Evolutionary conservation across 1,140 invertebrate species (phyloP), one percentile per base, ranked within the genome.

Genomic region (Caenorhabditis briggsae): DNA sequence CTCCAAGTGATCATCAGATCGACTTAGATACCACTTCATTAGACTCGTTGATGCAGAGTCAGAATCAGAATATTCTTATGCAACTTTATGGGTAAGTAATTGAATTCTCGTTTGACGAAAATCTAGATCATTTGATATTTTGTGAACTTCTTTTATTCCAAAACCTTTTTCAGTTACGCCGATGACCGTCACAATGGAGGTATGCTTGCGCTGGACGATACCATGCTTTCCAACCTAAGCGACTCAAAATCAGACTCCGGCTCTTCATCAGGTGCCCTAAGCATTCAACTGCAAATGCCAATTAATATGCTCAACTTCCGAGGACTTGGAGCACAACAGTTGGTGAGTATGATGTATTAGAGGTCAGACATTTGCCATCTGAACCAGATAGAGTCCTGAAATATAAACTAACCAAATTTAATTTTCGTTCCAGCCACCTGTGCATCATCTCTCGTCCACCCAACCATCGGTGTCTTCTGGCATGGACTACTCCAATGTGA

Each of bases 1-100:
- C 86, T n/a, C 86, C 85, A 16, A 83, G 46, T 53, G 88, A 88
- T 58, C 88, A 88, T 84, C 86, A 87, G 16, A 59, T 87, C n/a
- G 88, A 88, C 23, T 59, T 88, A 48, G 88, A 88, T 58, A 85
- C 86, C 0, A 78, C 61, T 43, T 83, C 82, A 12, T 48, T 88
- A 9, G 88, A 88, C 50, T 53, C 88, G 7, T 74, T 88, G 50
- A 87, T 88, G 14, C 64, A 84, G 16, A 88, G 61, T 59, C 89
- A 88, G 70, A 84, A 87, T 61, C 65, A 87, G 1, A 87, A 83
- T 53, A 61, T 88, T 12, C 70, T 88, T 16, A 83, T 88, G 82
- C 88, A 88, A 48, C 74, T 84, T 43, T 88, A 84, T 59, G 86
- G 86, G 84, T 74, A 16, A 61, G 86, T 84, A 18, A 56, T 9